Base-by-base conservation (phyloP, 2,888 invertebrate genomes). In the Galeopsomyia nigrocyanea region DNA sequence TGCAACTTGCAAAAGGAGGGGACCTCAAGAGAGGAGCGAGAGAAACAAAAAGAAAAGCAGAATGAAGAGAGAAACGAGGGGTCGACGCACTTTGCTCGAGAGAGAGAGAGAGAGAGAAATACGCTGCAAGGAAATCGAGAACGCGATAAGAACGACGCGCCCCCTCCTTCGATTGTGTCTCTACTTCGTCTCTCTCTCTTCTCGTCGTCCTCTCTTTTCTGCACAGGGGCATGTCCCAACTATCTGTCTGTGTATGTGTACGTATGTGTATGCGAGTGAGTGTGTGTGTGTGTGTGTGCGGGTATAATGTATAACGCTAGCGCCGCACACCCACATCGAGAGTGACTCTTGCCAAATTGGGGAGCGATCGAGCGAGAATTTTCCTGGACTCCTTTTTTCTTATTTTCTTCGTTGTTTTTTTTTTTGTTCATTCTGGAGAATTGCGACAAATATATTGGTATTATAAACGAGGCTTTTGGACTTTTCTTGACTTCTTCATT, bases 381-480 rank as follows among this genome's bases (percentile, higher is more conserved):
- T 39, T 39, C 39, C 39, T 10, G 39, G 39, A 39, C 39, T 39
- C 39, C n/a, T n/a, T 39, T 39, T 39, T 10, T 10, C 13, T 39
- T 26, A 5, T 39, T 39, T 39, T 39, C 7, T 7, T n/a, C n/a
- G n/a, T n/a, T 13, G 13, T 39, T 39, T 39, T 13, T 39, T 39
- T 39, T 26, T 3, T n/a, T n/a, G n/a, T n/a, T 5, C 26, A 26
- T 26, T 82, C 81, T 80, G 80, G 81, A 82, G 79, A 83, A 82
- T 82, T 78, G 80, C 81, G 58, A 81, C 82, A 82, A 84, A 84
- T 84, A 84, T 84, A 84, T 84, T 84, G 83, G 83, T 84, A 84
- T 84, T 84, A 84, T 84, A 84, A 84, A 83, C 78, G 79, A 83
- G 61, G 26, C 22, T 17, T 26, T 14, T 47, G 5, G 21, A 19